A percentile compares a stretch with the other conserved stretches of the same genome.
These are phyloP conservation scores for Oconnorella tubifera DNA, from an alignment of 2,888 invertebrate genomes.

Conservation along the genomic window DNA sequence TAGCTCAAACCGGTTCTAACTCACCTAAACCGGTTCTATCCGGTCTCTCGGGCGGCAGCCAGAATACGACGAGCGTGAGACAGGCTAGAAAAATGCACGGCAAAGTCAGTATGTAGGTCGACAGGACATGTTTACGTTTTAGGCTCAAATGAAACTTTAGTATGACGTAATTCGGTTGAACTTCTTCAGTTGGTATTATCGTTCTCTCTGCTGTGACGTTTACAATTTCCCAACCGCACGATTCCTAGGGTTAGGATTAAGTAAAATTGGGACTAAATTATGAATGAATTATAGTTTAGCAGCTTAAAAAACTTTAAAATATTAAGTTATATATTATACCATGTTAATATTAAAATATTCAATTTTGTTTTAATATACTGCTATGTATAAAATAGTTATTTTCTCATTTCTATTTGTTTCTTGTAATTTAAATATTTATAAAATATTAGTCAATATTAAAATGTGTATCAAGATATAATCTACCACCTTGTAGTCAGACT, in stretches of 20 bases:
- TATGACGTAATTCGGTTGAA: slow-evolving; percentile 6
- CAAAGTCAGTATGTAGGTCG: slow-evolving; percentile 32
- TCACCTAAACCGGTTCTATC: slow-evolving; percentile 33
- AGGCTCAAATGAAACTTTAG: neutral
- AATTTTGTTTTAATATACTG: no score
- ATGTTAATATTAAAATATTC: no score
- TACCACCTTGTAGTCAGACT: slow-evolving; percentile 27
- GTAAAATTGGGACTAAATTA: neutral
- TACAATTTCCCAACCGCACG: slow-evolving; percentile 28
- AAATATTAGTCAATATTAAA: no score
- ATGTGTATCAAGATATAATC: no score
- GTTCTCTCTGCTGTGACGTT: slow-evolving; percentile 22
- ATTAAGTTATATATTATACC: no score
- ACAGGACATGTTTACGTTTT: slow-evolving; percentile 19
- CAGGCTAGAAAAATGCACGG: slow-evolving; percentile 35
- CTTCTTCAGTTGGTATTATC: slow-evolving; percentile 14
- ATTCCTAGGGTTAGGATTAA: slow-evolving; percentile 16
- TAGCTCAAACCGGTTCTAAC: neutral
- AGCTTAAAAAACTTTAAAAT: no score
- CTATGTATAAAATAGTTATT: no score
- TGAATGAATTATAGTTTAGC: neutral
- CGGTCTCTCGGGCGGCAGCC: slow-evolving; percentile 36
- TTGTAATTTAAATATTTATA: no score
- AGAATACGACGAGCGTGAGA: slow-evolving; percentile 34
- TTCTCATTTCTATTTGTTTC: no score